Percentiles rank a stretch among this genome's conserved stretches.
These are phyloP conservation scores for Latrodectus elegans DNA, from an alignment of 2,888 invertebrate genomes.

Conservation along the genomic window DNA sequence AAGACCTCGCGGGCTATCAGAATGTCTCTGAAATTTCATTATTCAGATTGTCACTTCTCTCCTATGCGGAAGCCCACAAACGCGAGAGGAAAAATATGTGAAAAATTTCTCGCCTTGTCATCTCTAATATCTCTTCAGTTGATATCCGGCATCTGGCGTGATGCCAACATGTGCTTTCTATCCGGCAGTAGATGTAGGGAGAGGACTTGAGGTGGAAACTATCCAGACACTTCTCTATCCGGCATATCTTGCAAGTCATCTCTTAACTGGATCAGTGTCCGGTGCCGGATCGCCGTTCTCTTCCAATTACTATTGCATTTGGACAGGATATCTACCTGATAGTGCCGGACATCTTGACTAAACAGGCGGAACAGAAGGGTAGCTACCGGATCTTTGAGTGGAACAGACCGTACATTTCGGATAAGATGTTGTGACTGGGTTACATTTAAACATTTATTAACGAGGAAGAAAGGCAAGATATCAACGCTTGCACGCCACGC, in stretches of 20 bases:
- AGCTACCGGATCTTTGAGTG: not conserved
- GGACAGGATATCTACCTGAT: constrained; percentile 15
- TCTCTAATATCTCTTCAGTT: not conserved
- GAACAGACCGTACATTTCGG: not conserved
- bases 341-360: constrained; percentile 25
- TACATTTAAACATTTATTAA: not conserved
- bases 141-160: constrained; percentile 23
- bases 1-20: not conserved
- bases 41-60: not conserved
- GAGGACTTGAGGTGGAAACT: constrained; percentile 23
- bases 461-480: no score
- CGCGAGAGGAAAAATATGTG: not conserved
- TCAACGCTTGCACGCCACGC: no score
- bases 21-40: not conserved
- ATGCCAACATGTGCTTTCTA: constrained; percentile 39
- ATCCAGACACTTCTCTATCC: constrained; percentile 37
- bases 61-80: constrained; percentile 1
- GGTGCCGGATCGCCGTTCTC: constrained; percentile 10
- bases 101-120: constrained; percentile 2
- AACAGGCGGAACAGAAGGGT: not conserved
- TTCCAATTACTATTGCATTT: constrained; percentile 41
- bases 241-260: constrained; percentile 52
- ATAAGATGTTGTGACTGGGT: not conserved
- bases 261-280: constrained; percentile 50
- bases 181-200: not conserved